Percentiles rank a stretch among this genome's conserved stretches.
Conservation (phyloP, 2,888 invertebrate genomes). For the Ochlodes sylvanus region DNA sequence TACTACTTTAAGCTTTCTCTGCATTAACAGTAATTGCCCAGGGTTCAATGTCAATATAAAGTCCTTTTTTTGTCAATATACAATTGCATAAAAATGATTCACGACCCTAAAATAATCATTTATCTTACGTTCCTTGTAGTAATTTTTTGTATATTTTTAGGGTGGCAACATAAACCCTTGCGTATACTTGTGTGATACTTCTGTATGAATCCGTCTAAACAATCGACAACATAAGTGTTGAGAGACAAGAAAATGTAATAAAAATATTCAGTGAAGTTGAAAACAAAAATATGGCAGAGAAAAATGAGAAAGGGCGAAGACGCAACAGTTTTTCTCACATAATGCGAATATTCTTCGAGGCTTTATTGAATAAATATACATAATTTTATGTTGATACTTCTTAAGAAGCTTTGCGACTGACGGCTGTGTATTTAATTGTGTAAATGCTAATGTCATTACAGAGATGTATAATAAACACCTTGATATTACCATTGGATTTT, state of each 20-base stretch:
- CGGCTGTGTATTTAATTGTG: slow-evolving; percentile 42
- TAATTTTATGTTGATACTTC: slow-evolving; percentile 68
- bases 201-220: slow-evolving; percentile 25
- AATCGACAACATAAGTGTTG: slow-evolving; percentile 34
- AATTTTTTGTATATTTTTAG: slow-evolving; percentile 27
- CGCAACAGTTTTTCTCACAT: slow-evolving; percentile 66
- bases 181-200: background rate
- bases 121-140: background rate
- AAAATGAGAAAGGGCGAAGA: slow-evolving; percentile 69
- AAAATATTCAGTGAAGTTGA: slow-evolving; percentile 77
- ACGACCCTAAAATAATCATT: too few species aligned
- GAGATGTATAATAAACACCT: slow-evolving; percentile 36
- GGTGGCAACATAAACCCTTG: background rate
- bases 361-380: slow-evolving; percentile 80
- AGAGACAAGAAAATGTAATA: slow-evolving; percentile 58
- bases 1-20: too few species aligned
- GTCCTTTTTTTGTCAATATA: too few species aligned
- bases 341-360: slow-evolving; percentile 72
- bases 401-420: slow-evolving; percentile 61
- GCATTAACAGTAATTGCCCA: too few species aligned
- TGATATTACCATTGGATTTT: slow-evolving; percentile 1
- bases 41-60: too few species aligned
- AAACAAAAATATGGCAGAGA: slow-evolving; percentile 76
- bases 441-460: slow-evolving; percentile 46
- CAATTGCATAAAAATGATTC: too few species aligned